These are phyloP conservation scores for Galerucella pusilla DNA, from an alignment of 2,888 invertebrate genomes.

Conservation along the genomic window DNA sequence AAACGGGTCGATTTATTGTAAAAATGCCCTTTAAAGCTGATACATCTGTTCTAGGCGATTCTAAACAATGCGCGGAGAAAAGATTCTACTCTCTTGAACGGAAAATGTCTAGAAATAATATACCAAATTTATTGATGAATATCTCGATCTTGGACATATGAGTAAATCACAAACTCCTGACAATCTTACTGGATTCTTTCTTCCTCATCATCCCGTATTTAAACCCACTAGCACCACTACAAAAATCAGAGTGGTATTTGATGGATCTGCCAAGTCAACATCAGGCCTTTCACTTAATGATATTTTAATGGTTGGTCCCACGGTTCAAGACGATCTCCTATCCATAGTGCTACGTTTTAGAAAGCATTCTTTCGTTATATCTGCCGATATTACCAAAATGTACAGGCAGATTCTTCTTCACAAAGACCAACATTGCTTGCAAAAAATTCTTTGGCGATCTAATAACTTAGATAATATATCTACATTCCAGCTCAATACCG, in stretches of 20 bases:
- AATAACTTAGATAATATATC: too few relatives aligned
- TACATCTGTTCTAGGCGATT: slow-evolving; percentile 10
- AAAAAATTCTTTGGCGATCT: too few relatives aligned
- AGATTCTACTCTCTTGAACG: slow-evolving; percentile 6
- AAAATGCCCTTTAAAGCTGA: slow-evolving; percentile 10
- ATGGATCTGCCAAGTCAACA: slow-evolving; percentile 31
- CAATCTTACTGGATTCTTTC: slow-evolving; percentile 18
- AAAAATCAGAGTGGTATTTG: too few relatives aligned
- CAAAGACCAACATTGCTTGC: too few relatives aligned
- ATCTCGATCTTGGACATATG: slow-evolving; percentile 25
- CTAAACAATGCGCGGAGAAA: slow-evolving; percentile 17
- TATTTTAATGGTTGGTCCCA: slow-evolving; percentile 32
- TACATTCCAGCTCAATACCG: too few relatives aligned
- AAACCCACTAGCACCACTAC: slow-evolving; percentile 17
- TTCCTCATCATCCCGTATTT: slow-evolving; percentile 43
- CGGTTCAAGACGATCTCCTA: slow-evolving; percentile 37
- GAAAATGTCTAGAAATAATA: not conserved
- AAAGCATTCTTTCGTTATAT: too few relatives aligned
- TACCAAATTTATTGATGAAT: slow-evolving; percentile 22
- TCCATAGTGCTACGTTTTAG: too few relatives aligned
- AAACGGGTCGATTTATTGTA: not conserved
- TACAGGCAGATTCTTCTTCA: too few relatives aligned
- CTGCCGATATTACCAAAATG: too few relatives aligned
- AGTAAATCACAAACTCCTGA: slow-evolving; percentile 2
- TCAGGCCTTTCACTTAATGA: slow-evolving; percentile 39